Evolutionary conservation across 1,140 invertebrate species (phyloP).

Genomic region (Drosophila pseudoobscura): DNA sequence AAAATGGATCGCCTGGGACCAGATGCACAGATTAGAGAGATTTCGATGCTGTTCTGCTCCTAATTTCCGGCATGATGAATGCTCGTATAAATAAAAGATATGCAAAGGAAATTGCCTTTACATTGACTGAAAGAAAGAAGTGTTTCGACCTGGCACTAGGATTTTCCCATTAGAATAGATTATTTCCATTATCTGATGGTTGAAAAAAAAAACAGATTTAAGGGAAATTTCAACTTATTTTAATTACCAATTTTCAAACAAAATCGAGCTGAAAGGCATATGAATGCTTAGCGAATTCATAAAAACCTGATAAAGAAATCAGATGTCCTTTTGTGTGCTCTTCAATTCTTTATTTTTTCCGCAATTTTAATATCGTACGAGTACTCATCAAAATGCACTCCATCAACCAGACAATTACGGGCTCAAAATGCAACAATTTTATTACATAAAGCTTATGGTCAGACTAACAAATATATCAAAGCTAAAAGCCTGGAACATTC

Average conservation of each 20-base stretch:
- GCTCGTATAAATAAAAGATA: conserved; percentile 28
- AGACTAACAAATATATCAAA: conserved; percentile 76
- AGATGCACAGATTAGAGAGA: conserved; percentile 26
- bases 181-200: neutral
- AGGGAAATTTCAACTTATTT: no score
- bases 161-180: no score
- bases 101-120: conserved; percentile 26
- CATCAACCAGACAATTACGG: conserved; percentile 53
- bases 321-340: neutral
- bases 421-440: conserved; percentile 63
- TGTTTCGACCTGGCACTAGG: no score
- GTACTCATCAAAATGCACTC: conserved; percentile 39
- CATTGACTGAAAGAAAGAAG: neutral
- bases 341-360: neutral
- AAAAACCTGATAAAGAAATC: neutral
- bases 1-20: conserved; percentile 30
- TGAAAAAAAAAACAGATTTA: no score
- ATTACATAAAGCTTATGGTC: conserved; percentile 70
- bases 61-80: conserved; percentile 62
- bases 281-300: no score
- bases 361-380: conserved; percentile 14
- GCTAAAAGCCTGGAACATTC: conserved; percentile 62
- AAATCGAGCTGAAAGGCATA: no score
- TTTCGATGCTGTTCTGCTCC: conserved; percentile 25
- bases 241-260: no score